Evolutionary conservation across 1,140 invertebrate genomes (phyloP).

Genomic region (Leptinotarsa defecta): DNA sequence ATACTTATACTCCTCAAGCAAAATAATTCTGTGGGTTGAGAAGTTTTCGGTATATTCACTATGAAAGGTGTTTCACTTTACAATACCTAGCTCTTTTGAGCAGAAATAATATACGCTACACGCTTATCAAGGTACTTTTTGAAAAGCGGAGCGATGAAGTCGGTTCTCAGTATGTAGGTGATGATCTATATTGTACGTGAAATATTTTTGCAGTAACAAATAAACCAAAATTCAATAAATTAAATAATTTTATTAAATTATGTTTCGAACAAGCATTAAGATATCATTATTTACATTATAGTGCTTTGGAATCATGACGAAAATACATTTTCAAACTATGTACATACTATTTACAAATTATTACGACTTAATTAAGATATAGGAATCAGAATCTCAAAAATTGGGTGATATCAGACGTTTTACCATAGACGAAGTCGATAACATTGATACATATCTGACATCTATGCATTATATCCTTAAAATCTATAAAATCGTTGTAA

Average conservation of each 20-base stretch:
- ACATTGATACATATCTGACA: not conserved
- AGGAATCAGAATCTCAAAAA: conserved; percentile 25
- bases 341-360: conserved; percentile 42
- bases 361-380: conserved; percentile 18
- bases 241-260: conserved; percentile 40
- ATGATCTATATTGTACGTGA: no score
- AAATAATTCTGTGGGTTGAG: no score
- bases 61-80: no score
- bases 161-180: no score
- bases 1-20: no score
- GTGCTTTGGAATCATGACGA: conserved; percentile 45
- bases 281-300: conserved; percentile 42
- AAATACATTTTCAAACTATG: conserved; percentile 46
- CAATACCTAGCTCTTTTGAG: no score
- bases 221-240: conserved; percentile 28
- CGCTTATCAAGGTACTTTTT: no score
- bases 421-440: conserved; percentile 2
- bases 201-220: not conserved
- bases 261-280: conserved; percentile 39
- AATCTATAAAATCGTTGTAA: conserved; percentile 8
- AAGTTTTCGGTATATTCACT: no score
- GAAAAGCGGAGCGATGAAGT: no score
- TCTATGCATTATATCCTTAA: not conserved
- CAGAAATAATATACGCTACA: no score
- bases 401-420: not conserved